Evolutionary conservation across 2,888 invertebrate species (phyloP), one percentile per base, ranked within the genome.

Genomic region (Zaprionus bogoriensis): DNA sequence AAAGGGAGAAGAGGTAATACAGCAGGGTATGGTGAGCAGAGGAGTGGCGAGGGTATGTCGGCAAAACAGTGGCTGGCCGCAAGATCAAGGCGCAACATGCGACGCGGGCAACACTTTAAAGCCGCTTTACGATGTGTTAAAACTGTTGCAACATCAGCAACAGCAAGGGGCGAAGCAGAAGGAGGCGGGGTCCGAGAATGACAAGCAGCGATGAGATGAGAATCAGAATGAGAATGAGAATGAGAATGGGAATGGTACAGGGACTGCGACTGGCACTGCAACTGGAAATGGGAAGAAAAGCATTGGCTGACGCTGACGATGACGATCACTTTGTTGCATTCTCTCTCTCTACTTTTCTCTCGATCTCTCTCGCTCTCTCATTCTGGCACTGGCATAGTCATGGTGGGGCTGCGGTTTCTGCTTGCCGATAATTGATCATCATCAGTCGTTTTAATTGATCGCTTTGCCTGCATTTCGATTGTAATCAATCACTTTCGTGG

Each of bases 401-500:
- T 53, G 36, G 28, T 19, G n/a, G n/a, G 12, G 27, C 14, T 46
- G 44, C 9, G 5, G 7, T 5, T 36, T 17, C 23, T 19, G 4
- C 23, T 17, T 10, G 62, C 75, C 78, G 79, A 85, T 80, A 80
- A 80, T 81, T 81, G 82, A 84, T 82, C 82, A 82, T 82, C 82
- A 82, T 82, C 82, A 86, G 87, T 82, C 82, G 78, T 86, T 86
- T 82, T 82, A 82, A 82, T 82, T 82, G 82, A 82, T 82, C 82
- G 81, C 77, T 75, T 74, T 79, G 62, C 59, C 70, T 64, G 74
- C 69, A 61, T 77, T 74, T 82, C 61, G 84, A 79, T 87, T 81
- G 87, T 87, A 83, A 83, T 83, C 87, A 83, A 83, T 83, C 83
- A 83, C 83, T 81, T 83, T 87, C 84, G 87, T 83, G 85, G 83